Evolutionary conservation across 2,113 vertebrate genomes (phyloP).

Genomic region (Romanogobio albipinnatus): DNA sequence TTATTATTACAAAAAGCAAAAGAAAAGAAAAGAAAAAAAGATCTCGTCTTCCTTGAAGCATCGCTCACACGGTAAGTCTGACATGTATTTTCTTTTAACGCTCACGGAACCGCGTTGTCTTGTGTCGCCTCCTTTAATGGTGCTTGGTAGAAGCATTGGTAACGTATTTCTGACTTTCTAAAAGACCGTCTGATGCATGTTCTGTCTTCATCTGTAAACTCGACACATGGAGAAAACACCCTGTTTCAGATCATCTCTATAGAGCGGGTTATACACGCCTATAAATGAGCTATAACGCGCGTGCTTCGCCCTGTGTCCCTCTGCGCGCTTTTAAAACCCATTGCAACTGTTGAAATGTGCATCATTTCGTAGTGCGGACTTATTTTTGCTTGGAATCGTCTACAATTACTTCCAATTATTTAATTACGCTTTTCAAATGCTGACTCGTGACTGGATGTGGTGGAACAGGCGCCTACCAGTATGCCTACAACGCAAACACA

Average conservation of each 20-base stretch:
- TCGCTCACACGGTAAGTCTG: slow-evolving; percentile 69
- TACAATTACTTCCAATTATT: background rate
- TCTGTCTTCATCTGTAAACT: slow-evolving; percentile 33
- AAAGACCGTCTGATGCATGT: slow-evolving; percentile 41
- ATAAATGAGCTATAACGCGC: slow-evolving; percentile 31
- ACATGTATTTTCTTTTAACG: slow-evolving; percentile 59
- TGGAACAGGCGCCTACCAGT: slow-evolving; percentile 44
- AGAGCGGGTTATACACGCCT: slow-evolving; percentile 36
- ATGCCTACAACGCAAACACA: slow-evolving; percentile 3
- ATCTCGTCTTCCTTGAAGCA: slow-evolving; percentile 68
- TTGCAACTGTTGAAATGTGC: background rate
- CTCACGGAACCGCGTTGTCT: background rate
- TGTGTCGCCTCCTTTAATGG: slow-evolving; percentile 50
- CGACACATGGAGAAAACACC: slow-evolving; percentile 56
- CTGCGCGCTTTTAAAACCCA: background rate
- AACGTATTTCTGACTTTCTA: slow-evolving; percentile 62
- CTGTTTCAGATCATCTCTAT: slow-evolving; percentile 32
- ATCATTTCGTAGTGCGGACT: background rate
- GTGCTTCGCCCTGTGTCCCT: slow-evolving; percentile 31
- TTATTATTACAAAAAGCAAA: slow-evolving; percentile 63
- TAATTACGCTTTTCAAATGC: slow-evolving; percentile 11
- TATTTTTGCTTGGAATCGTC: background rate
- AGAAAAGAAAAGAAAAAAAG: slow-evolving; percentile 55
- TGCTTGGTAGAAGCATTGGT: slow-evolving; percentile 66
- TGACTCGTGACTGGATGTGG: slow-evolving; percentile 54